phyloP scores from a whole-genome alignment of 2,113 vertebrate species.

The Puffinus mauretanicus region DNA sequence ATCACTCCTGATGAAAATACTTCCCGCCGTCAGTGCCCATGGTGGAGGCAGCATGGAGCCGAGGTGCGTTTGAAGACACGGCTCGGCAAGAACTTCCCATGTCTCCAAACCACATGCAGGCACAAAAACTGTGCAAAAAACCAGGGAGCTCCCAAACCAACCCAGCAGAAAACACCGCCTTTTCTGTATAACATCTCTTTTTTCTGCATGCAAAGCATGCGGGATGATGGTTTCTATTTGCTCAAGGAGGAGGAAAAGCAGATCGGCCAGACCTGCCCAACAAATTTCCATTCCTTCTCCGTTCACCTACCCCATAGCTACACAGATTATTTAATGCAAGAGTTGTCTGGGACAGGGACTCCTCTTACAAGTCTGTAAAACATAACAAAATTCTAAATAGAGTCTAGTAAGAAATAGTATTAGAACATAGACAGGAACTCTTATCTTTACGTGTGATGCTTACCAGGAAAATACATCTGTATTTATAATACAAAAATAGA shows the following conservation, averaged over 20 bases:
- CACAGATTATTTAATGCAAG: neutral
- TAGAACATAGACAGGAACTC: neutral
- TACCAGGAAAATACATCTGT: neutral
- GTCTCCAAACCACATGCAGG: rapidly evolving
- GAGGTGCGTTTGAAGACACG: neutral
- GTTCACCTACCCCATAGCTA: neutral
- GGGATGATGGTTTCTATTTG: neutral
- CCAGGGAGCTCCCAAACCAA: neutral
- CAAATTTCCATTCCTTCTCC: neutral
- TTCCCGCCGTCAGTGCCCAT: rapidly evolving
- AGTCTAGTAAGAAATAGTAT: neutral
- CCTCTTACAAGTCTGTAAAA: neutral
- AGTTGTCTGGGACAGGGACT: neutral
- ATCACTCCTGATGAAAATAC: neutral
- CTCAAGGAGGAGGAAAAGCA: neutral
- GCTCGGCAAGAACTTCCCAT: neutral
- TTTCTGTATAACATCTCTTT: neutral
- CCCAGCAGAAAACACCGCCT: neutral
- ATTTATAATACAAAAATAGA: neutral
- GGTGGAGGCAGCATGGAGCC: neutral
- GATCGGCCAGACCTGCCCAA: neutral
- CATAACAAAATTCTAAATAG: neutral
- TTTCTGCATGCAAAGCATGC: neutral
- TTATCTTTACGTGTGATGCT: neutral
- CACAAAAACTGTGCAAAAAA: neutral